These are phyloP conservation scores for Laothoe populi DNA, from an alignment of 2,888 invertebrate genomes.

Conservation along the genomic window DNA sequence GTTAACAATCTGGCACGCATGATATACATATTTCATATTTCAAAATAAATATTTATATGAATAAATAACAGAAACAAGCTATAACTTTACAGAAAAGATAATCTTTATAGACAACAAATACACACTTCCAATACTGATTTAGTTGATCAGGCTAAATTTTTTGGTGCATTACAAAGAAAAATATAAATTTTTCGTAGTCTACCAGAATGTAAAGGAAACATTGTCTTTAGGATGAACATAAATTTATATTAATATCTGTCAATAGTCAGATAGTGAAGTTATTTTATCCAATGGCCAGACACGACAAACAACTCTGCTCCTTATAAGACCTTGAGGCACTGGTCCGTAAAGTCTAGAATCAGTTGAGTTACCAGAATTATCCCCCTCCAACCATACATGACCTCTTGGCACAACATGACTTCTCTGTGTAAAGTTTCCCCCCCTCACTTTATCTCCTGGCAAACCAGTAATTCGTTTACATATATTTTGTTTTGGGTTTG, in stretches of 20 bases:
- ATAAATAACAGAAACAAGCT: too few species aligned
- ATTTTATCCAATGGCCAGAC: constrained; percentile 89
- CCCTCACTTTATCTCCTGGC: constrained; percentile 89
- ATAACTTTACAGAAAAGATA: too few species aligned
- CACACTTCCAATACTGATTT: too few species aligned
- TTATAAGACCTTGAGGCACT: constrained; percentile 93
- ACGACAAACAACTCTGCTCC: constrained; percentile 92
- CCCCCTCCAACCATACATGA: constrained; percentile 96
- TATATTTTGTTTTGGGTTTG: constrained; percentile 91
- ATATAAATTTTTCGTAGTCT: too few species aligned
- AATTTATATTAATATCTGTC: constrained; percentile 28
- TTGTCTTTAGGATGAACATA: not conserved
- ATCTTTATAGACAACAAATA: too few species aligned
- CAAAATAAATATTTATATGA: too few species aligned
- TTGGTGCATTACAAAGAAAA: too few species aligned
- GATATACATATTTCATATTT: too few species aligned
- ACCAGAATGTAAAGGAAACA: not conserved
- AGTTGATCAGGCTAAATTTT: too few species aligned
- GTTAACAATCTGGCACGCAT: too few species aligned
- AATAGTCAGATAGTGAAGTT: constrained; percentile 62
- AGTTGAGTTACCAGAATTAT: constrained; percentile 92
- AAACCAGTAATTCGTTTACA: constrained; percentile 93
- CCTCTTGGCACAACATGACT: constrained; percentile 90
- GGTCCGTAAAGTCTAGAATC: constrained; percentile 96
- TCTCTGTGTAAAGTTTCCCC: constrained; percentile 63